Percentiles rank a stretch among this genome's conserved stretches.
Conservation (phyloP, 2,113 vertebrate genomes). For the Peromyscus maniculatus region DNA sequence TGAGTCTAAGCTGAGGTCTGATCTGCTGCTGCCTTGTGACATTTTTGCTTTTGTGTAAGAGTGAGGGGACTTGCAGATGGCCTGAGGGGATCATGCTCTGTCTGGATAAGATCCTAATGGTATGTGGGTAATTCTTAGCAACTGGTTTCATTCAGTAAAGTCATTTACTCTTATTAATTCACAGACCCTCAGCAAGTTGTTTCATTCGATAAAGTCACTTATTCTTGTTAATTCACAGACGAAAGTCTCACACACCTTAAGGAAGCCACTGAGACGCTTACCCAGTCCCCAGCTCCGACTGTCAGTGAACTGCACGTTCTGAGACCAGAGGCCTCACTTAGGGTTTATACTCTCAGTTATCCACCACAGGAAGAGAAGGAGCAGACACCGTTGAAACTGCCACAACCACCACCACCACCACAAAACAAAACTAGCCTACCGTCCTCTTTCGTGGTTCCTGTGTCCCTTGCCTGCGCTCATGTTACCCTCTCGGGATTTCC, state of each 20-base stretch:
- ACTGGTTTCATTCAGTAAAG: not conserved
- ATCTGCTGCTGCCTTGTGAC: not conserved
- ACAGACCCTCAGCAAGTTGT: not conserved
- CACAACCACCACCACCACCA: not conserved
- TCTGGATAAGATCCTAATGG: not conserved
- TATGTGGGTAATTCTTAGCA: constrained; percentile 2
- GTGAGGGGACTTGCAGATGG: not conserved
- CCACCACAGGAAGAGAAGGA: not conserved
- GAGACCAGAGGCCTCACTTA: not conserved
- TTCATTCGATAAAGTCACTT: not conserved
- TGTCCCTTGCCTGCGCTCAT: not conserved
- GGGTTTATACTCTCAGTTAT: not conserved
- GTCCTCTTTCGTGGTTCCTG: not conserved
- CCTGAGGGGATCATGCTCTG: not conserved
- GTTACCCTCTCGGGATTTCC: not conserved
- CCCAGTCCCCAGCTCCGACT: not conserved
- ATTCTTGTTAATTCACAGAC: not conserved
- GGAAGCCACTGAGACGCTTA: not conserved
- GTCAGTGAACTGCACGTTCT: not conserved
- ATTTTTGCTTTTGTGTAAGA: not conserved
- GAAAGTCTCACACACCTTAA: not conserved
- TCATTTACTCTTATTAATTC: not conserved
- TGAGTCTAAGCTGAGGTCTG: not conserved
- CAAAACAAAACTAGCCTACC: too few species aligned
- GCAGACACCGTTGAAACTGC: too few species aligned